Base-by-base conservation (phyloP, 2,888 invertebrate species). In the Leptura quadrifasciata region DNA sequence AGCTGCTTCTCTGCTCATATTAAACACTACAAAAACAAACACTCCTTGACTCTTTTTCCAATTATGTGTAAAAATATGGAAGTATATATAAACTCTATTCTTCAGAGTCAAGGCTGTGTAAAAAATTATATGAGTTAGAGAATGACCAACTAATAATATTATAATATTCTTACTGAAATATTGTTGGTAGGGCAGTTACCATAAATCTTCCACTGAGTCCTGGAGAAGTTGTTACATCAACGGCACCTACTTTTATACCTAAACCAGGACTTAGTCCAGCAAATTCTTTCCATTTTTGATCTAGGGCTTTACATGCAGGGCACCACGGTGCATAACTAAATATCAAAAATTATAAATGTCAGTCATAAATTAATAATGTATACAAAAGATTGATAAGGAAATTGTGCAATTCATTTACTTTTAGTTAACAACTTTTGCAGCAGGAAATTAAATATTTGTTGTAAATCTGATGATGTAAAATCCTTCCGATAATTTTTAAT, bases 311-410 rank as follows among this genome's bases (percentile, higher is more conserved):
- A 90, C 99, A 99, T 0, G 99, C 99, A 0, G 99, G 99, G 87
- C 99, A 99, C 99, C 99, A 99, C 0, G 99, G 98, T 0, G 99
- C 99, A 91, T 96, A 98, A 88, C 98, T 98, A 88, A 17, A 89
- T 6, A 31, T n/a, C 27, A 39, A 39, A 39, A 39, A 12, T 15
- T 12, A 39, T 12, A 39, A 10, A 39, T 12, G 39, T 39, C 15
- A 31, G 27, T 6, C 27, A 31, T 4, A 31, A 31, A 31, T 31
- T 4, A 2, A 6, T 31, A 8, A 31, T 2, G 8, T 8, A 31
- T 8, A 5, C 8, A 54, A 54, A 54, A 54, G 12, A 39, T 8
- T 12, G 39, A 39, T 39, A 39, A 15, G 39, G 39, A 39, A 39
- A 39, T 39, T 39, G 39, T 15, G 39, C 10, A 39, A 39, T 15